Percentiles rank a stretch among this genome's conserved stretches.
These are phyloP conservation scores for Mirounga angustirostris DNA, from an alignment of 2,113 vertebrate species.

Conservation along the genomic window DNA sequence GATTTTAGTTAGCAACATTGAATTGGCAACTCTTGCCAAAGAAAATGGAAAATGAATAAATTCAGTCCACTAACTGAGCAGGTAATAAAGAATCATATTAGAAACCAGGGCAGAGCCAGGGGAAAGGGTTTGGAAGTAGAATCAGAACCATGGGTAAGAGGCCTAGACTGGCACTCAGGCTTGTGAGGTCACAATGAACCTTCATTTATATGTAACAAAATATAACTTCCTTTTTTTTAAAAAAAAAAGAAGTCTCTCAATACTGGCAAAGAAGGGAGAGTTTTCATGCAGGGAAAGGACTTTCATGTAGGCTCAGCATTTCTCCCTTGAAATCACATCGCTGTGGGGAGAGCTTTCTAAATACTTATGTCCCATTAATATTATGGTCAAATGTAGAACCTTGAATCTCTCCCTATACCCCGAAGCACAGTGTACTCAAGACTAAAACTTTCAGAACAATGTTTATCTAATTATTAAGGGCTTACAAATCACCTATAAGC, in stretches of 20 bases:
- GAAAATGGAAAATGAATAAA: constrained; percentile 9
- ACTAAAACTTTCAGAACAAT: neutral
- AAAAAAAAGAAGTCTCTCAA: neutral
- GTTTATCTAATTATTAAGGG: neutral
- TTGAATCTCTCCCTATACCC: neutral
- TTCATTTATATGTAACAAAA: neutral
- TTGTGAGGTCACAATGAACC: neutral
- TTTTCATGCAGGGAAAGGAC: neutral
- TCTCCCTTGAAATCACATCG: neutral
- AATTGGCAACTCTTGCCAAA: neutral
- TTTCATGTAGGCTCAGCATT: neutral
- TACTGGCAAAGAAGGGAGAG: neutral
- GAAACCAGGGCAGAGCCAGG: neutral
- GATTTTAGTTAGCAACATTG: neutral
- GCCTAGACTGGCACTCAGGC: fast-evolving
- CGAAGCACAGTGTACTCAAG: neutral
- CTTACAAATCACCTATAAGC: neutral
- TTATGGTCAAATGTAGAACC: no score
- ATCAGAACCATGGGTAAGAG: neutral
- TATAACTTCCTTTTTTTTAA: neutral
- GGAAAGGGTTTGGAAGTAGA: neutral
- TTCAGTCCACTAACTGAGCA: neutral
- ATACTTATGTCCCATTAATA: neutral
- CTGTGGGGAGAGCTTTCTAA: neutral
- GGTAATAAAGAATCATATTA: neutral